phyloP scores from a whole-genome alignment of 2,797 vertebrate genomes.

The Anisognathus igniventris region DNA sequence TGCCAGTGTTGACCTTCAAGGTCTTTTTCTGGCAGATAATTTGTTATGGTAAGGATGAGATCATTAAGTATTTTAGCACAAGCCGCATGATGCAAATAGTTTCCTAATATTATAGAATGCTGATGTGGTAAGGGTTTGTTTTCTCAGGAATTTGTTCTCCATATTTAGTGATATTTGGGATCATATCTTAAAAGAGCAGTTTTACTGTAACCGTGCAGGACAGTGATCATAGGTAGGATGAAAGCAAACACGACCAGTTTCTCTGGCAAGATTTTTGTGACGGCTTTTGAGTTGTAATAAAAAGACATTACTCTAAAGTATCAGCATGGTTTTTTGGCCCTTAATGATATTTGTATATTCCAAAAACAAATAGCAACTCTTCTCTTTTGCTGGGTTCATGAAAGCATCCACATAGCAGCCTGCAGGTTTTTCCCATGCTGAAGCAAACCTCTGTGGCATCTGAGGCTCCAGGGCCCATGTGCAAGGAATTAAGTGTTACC shows the following conservation, averaged over 20 bases:
- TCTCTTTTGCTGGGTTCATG: neutral
- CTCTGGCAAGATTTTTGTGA: neutral
- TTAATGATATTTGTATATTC: neutral
- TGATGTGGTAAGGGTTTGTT: slow-evolving; percentile 37
- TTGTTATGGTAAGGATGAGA: slow-evolving; percentile 77
- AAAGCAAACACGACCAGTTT: neutral
- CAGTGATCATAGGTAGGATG: neutral
- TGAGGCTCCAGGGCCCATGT: neutral
- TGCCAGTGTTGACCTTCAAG: slow-evolving; percentile 77
- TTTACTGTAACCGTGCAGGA: neutral
- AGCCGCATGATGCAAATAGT: slow-evolving; percentile 48
- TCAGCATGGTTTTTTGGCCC: neutral
- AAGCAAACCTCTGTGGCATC: neutral
- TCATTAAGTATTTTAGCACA: slow-evolving; percentile 74
- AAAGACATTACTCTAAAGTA: neutral
- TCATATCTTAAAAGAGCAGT: neutral
- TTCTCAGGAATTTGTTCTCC: slow-evolving; percentile 43
- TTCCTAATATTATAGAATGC: slow-evolving; percentile 69
- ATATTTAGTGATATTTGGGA: slow-evolving; percentile 27
- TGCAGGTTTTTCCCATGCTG: neutral
- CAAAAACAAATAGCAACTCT: neutral
- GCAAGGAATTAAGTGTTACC: neutral
- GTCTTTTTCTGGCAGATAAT: slow-evolving; percentile 75
- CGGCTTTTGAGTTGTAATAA: neutral
- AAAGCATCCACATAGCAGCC: neutral